Evolutionary conservation across 2,113 vertebrate genomes (phyloP).

Genomic region (Menura novaehollandiae): DNA sequence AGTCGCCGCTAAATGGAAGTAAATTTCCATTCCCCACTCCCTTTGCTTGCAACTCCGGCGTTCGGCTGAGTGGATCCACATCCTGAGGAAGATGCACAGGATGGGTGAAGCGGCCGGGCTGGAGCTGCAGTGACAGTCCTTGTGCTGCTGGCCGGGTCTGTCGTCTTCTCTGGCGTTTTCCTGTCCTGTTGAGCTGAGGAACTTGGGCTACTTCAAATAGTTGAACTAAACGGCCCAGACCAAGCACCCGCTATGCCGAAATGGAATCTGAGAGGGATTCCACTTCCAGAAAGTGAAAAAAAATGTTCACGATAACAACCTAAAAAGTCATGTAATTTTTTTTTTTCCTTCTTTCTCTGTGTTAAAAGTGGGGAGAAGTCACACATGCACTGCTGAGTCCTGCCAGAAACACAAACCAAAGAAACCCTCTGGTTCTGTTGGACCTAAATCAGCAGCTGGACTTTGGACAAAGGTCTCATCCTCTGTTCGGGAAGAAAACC

Average conservation of each 20-base stretch:
- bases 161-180: fast-evolving
- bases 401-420: background rate
- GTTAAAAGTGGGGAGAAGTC: background rate
- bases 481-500: background rate
- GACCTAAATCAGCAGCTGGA: background rate
- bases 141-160: background rate
- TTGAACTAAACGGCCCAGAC: background rate
- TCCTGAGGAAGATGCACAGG: fast-evolving
- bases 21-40: constrained; percentile 12
- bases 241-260: fast-evolving
- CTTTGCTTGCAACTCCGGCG: background rate
- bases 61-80: background rate
- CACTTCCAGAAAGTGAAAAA: background rate
- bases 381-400: background rate
- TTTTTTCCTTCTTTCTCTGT: background rate
- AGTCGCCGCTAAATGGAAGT: background rate
- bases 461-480: background rate
- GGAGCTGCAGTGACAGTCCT: background rate
- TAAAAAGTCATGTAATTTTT: background rate
- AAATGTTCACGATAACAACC: background rate
- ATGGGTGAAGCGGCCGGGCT: fast-evolving
- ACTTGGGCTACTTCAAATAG: background rate
- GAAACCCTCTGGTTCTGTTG: background rate
- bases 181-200: background rate
- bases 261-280: background rate